phyloP scores from a whole-genome alignment of 2,888 invertebrate genomes.

The Choreutis nemorana region DNA sequence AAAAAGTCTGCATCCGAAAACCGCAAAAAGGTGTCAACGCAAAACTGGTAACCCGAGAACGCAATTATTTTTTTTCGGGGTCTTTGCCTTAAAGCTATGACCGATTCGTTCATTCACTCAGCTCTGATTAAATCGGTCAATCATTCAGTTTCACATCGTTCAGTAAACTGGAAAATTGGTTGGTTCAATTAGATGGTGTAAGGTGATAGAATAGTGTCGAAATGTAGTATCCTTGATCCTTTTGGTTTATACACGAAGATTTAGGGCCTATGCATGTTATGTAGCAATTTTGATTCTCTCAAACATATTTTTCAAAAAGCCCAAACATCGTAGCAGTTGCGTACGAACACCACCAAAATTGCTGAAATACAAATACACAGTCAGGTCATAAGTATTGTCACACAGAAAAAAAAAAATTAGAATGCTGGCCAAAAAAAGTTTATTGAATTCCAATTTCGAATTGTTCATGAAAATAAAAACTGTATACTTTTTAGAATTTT shows the following conservation, averaged over 20 bases:
- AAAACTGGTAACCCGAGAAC: conserved; percentile 46
- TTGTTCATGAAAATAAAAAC: too few species aligned
- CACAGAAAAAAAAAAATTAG: too few species aligned
- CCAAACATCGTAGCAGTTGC: too few species aligned
- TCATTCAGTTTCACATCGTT: conserved; percentile 56
- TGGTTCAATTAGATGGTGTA: conserved; percentile 40
- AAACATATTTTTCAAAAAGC: too few species aligned
- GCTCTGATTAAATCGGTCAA: conserved; percentile 56
- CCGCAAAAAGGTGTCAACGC: conserved; percentile 37
- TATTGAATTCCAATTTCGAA: too few species aligned
- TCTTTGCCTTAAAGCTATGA: conserved; percentile 10
- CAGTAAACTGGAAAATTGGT: conserved; percentile 62
- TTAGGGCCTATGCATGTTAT: neutral
- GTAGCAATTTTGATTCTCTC: too few species aligned
- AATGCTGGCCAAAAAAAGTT: too few species aligned
- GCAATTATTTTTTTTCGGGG: conserved; percentile 54
- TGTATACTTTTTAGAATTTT: too few species aligned
- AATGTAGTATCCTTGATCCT: conserved; percentile 1
- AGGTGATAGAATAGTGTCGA: conserved; percentile 38
- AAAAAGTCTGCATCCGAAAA: too few species aligned
- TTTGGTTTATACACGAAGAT: conserved; percentile 2
- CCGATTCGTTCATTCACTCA: conserved; percentile 35
- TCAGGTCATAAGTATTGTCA: too few species aligned
- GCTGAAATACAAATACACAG: too few species aligned
- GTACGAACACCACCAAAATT: too few species aligned